Evolutionary conservation across 2,888 invertebrate species (phyloP).

Genomic region (Dolichomitus sp.): DNA sequence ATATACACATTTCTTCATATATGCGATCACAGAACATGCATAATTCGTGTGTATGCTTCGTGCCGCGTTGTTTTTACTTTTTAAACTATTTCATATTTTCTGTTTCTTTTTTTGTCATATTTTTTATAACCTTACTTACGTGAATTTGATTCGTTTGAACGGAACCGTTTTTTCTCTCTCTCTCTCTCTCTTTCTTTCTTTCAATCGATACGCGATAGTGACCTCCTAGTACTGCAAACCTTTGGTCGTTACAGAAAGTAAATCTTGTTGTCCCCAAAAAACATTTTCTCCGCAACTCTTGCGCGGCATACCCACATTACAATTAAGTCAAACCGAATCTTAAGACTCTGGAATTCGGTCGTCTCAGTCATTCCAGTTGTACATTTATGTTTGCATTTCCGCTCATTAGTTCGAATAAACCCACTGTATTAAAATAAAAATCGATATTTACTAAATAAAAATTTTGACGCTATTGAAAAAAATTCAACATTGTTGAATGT

Average conservation of each 20-base stretch:
- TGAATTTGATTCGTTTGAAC: conserved; percentile 79
- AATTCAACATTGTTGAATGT: neutral
- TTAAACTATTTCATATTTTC: conserved; percentile 67
- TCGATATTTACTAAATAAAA: neutral
- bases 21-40: conserved; percentile 82
- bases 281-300: conserved; percentile 1
- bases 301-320: conserved; percentile 49
- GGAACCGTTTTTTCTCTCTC: conserved; percentile 32
- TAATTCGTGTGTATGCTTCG: conserved; percentile 80
- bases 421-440: too few relatives aligned
- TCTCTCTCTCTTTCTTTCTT: neutral
- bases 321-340: conserved; percentile 55
- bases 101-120: conserved; percentile 37
- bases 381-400: conserved; percentile 1
- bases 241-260: conserved; percentile 55
- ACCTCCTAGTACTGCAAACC: conserved; percentile 39
- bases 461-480: neutral
- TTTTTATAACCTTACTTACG: conserved; percentile 72
- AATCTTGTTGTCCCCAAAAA: conserved; percentile 23
- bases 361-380: conserved; percentile 51
- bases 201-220: conserved; percentile 41
- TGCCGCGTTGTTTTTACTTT: conserved; percentile 70
- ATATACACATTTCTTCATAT: conserved; percentile 71
- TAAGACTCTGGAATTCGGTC: conserved; percentile 53
- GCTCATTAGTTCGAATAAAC: neutral